A percentile compares a stretch with the other conserved stretches of the same genome.
Evolutionary conservation across 2,113 vertebrate species (phyloP).

Genomic region (Romanogobio albipinnatus): DNA sequence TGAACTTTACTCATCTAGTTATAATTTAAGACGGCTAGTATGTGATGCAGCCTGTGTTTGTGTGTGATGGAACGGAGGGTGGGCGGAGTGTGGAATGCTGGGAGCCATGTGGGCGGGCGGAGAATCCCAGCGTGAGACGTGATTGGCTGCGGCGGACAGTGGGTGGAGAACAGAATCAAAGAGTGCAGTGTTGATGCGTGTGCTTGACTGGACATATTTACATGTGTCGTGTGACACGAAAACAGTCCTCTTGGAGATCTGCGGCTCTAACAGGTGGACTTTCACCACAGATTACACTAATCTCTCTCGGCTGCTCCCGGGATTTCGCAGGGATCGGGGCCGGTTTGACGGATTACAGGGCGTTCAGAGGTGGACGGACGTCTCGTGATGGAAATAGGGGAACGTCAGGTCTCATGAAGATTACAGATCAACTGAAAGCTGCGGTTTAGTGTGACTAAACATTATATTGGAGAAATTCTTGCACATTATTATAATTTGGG

Average conservation of each 20-base stretch:
- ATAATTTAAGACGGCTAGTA: no score
- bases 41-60: conserved; percentile 1
- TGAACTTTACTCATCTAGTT: no score
- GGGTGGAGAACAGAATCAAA: conserved; percentile 52
- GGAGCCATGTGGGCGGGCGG: conserved; percentile 36
- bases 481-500: no score
- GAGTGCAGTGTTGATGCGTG: conserved; percentile 43
- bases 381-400: conserved; percentile 26
- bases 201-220: neutral
- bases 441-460: no score
- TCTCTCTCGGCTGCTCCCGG: no score
- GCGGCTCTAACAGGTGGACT: neutral
- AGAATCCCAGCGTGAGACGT: conserved; percentile 3
- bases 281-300: neutral
- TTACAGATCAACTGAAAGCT: no score
- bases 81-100: conserved; percentile 39
- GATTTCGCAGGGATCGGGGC: neutral
- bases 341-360: conserved; percentile 3
- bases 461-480: no score
- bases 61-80: neutral
- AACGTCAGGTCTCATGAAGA: neutral
- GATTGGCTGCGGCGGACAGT: conserved; percentile 46
- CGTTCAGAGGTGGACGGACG: neutral
- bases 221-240: neutral
- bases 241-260: neutral